Base-by-base conservation (phyloP, 2,113 vertebrate genomes). In the Sceloporus undulatus region DNA sequence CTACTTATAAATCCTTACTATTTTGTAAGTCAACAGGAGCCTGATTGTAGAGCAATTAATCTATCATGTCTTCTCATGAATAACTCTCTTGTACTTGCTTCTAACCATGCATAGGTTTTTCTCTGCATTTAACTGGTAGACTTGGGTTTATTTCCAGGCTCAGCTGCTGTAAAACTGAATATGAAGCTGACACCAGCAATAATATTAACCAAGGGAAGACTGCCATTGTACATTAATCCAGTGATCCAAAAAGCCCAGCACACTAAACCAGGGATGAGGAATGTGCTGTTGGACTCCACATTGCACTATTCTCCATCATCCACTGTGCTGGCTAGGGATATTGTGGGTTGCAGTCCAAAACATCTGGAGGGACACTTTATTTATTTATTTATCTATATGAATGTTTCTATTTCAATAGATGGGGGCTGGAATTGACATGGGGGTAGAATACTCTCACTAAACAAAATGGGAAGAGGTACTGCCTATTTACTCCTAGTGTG, bases 1-100 rank as follows among this genome's bases (percentile, higher is more conserved):
- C 14, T 79, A n/a, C 40, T 65, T 73, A 76, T 62, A 89, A 79
- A 40, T 48, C 59, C 71, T 52, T 42, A 54, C 79, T 80, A 23
- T 80, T 73, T 62, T 52, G 62, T 3, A 54, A 65, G 52, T 78
- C 74, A 38, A 79, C 38, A 52, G 62, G 68, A 82, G 23, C 23
- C 66, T 13, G n/a, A 83, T 56, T 65, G 73, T 54, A 3, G 16
- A 54, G 79, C 25, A 21, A 68, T 62, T 42, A 77, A 48, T 59
- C 56, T 77, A 76, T 40, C 16, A 19, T 19, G 59, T 65, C 25
- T 75, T 62, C 25, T n/a, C 16, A 42, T 11, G n/a, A 88, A 54
- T 62, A 80, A 25, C 56, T 70, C 14, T 11, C 40, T 56, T 25
- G 34, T 73, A 70, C 66, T 40, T 18, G 75, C 25, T 34, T 16